phyloP scores from a whole-genome alignment of 2,113 vertebrate species.

The Nesoenas mayeri region DNA sequence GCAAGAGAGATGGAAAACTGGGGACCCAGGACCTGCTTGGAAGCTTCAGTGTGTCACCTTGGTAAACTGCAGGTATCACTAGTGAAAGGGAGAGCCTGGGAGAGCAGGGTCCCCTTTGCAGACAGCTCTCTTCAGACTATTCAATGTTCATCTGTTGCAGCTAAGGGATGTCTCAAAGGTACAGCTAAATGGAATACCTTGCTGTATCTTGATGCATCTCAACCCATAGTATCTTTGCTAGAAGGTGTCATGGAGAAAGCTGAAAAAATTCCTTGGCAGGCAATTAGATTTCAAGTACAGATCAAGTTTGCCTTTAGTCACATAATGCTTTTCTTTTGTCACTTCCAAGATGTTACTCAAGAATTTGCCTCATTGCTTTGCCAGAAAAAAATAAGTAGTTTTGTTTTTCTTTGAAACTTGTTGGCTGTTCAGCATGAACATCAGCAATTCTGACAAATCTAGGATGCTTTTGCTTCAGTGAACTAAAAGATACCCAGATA shows the following conservation, averaged over 20 bases:
- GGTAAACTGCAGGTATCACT: not conserved
- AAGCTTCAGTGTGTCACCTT: not conserved
- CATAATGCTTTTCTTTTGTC: not conserved
- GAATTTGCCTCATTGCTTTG: not conserved
- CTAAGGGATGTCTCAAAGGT: not conserved
- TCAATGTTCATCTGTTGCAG: not conserved
- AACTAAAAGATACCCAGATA: not conserved
- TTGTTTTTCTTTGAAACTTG: not conserved
- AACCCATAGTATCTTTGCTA: not conserved
- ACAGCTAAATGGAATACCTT: not conserved
- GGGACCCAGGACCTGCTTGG: not conserved
- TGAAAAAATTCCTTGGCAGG: not conserved
- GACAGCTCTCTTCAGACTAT: not conserved
- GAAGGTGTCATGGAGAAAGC: not conserved
- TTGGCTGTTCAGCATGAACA: not conserved
- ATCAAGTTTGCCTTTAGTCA: not conserved
- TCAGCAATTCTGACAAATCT: not conserved
- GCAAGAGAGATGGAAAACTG: not conserved
- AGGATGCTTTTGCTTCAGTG: not conserved
- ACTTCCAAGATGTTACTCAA: not conserved
- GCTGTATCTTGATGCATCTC: not conserved
- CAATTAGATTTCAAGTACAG: not conserved
- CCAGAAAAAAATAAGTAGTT: not conserved
- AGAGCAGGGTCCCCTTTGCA: not conserved
- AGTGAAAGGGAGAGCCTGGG: fast-evolving